Percentiles rank a stretch among this genome's conserved stretches.
Conservation (phyloP, 2,888 invertebrate species). For the Vesta saturnalis region DNA sequence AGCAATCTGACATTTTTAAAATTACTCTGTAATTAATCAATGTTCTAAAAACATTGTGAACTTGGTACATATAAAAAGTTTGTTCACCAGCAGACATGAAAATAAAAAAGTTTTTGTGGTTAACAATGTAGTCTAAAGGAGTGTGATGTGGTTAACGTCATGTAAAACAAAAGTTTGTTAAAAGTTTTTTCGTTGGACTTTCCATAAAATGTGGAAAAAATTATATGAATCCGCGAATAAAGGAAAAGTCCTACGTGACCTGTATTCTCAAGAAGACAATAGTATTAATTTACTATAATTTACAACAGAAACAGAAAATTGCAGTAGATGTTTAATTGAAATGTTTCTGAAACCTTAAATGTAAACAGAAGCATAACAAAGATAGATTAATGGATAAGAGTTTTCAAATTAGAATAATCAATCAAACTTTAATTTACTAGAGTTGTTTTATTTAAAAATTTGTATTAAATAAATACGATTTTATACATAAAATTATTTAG, state of each 20-base stretch:
- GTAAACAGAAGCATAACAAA: neutral
- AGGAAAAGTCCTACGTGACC: neutral
- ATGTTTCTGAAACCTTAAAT: neutral
- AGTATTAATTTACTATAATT: constrained; percentile 1
- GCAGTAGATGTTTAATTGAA: neutral
- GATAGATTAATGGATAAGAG: too few species aligned
- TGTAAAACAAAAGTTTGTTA: neutral
- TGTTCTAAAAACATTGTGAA: too few species aligned
- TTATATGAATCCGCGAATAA: neutral
- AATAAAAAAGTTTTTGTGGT: neutral
- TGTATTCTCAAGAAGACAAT: neutral
- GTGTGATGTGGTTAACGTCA: neutral
- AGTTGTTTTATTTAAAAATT: too few species aligned
- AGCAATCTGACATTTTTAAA: too few species aligned
- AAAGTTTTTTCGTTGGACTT: neutral
- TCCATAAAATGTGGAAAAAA: neutral
- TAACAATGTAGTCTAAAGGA: neutral
- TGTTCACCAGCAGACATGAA: neutral
- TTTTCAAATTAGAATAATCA: neutral
- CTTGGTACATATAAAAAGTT: too few species aligned
- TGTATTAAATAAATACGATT: too few species aligned
- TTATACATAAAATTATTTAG: too few species aligned
- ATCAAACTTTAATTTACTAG: neutral
- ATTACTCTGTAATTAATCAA: too few species aligned
- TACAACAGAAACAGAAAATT: neutral